Evolutionary conservation across 2,888 invertebrate genomes (phyloP).

Genomic region (Ischnus inquisitorius): DNA sequence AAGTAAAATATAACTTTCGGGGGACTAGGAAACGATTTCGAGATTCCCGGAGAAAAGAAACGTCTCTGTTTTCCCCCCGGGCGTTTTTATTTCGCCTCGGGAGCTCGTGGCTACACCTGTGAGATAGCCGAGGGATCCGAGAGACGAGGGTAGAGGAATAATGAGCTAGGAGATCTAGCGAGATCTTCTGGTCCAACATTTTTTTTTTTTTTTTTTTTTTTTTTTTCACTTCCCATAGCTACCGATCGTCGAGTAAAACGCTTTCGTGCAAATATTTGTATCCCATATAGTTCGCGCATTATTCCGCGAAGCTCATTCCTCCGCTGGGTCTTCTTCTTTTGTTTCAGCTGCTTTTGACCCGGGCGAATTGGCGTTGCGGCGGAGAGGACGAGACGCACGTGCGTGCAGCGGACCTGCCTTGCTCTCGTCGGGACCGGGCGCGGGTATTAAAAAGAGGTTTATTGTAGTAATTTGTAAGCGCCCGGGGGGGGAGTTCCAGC

Average conservation of each 20-base stretch:
- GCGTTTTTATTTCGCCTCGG: constrained; percentile 37
- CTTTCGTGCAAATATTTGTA: constrained; percentile 55
- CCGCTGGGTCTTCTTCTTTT: constrained; percentile 35
- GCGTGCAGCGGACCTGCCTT: constrained; percentile 68
- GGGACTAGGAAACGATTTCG: constrained; percentile 53
- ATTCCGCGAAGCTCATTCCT: constrained; percentile 40
- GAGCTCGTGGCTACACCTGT: constrained; percentile 54
- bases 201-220: neutral
- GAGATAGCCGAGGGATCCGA: constrained; percentile 31
- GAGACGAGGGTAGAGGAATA: constrained; percentile 38
- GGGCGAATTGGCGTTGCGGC: neutral
- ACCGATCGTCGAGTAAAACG: constrained; percentile 35
- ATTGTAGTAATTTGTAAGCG: constrained; percentile 79
- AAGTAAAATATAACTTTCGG: constrained; percentile 14
- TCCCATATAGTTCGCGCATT: constrained; percentile 39
- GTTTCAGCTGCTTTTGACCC: neutral
- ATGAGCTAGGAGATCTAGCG: constrained; percentile 12
- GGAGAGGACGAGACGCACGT: constrained; percentile 69
- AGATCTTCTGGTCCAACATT: neutral
- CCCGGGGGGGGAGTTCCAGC: constrained; percentile 53
- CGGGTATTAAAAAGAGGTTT: constrained; percentile 77
- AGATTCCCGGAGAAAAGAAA: constrained; percentile 57
- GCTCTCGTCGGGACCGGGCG: constrained; percentile 48
- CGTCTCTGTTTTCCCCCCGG: constrained; percentile 45
- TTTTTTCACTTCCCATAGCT: neutral